Evolutionary conservation across 1,140 invertebrate species (phyloP).

Genomic region (Sitophilus oryzae): DNA sequence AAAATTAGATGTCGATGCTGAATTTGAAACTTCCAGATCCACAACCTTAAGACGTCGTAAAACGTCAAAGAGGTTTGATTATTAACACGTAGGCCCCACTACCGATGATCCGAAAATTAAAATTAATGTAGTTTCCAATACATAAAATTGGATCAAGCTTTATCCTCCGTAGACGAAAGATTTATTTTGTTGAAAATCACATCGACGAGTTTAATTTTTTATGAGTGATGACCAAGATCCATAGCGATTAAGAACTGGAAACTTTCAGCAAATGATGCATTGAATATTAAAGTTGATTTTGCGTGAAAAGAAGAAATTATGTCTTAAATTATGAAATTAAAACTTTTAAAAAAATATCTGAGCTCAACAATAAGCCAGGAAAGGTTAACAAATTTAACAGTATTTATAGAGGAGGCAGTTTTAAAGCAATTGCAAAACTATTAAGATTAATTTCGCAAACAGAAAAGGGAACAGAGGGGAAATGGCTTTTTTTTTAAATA

Average conservation of each 20-base stretch:
- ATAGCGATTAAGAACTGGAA: not conserved
- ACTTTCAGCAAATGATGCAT: not conserved
- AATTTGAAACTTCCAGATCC: too few relatives aligned
- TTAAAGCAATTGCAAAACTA: too few relatives aligned
- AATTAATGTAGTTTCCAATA: not conserved
- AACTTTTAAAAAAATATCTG: not conserved
- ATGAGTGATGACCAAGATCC: not conserved
- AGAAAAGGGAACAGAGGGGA: too few relatives aligned
- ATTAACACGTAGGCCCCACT: not conserved
- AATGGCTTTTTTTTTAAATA: too few relatives aligned
- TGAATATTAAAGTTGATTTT: not conserved
- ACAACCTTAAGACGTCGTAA: too few relatives aligned
- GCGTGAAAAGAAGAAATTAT: not conserved
- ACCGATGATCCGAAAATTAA: not conserved
- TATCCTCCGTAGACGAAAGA: slow-evolving; percentile 2
- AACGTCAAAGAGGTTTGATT: not conserved
- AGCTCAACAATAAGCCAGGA: too few relatives aligned
- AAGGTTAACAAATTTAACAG: too few relatives aligned
- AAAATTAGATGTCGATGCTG: too few relatives aligned
- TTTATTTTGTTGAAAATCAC: not conserved
- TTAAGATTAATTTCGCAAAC: too few relatives aligned
- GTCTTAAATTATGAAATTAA: not conserved
- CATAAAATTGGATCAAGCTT: not conserved
- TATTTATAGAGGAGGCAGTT: too few relatives aligned
- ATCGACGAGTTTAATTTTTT: not conserved